Base-by-base conservation (phyloP, 2,113 vertebrate genomes). In the Forbesichthys agassizii region DNA sequence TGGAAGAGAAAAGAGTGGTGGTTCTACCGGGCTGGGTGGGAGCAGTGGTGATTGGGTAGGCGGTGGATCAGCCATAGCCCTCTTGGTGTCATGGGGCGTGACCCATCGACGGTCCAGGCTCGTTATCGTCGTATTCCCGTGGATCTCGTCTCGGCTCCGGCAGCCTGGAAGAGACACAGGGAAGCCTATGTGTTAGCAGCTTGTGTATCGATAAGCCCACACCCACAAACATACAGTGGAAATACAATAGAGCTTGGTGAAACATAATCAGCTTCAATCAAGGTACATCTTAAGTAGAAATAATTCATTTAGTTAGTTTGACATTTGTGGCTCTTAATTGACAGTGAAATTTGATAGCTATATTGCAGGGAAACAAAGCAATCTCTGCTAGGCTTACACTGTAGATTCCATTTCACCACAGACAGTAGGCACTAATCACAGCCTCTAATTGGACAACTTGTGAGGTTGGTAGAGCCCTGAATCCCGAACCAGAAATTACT, bases 51-150 rank as follows among this genome's bases (percentile, higher is more conserved):
- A 67, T 78, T 63, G 72, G 84, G 67, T 79, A 74, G 66, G 66
- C 57, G 48, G 59, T 1, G 0, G 47, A 48, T 59, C 47, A 64
- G 66, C 11, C 66, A 12, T 10, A 8, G 46, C 11, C 53, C 47
- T 33, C 69, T 48, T 68, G 68, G 9, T 33, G 59, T 93, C 85
- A 94, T 7, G 93, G 93, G 60, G 88, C 88, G 53, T 92, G 87
- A 59, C 88, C 91, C 88, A 90, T 90, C 59, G 84, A 88, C 0
- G 85, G 82, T 56, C 87, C 87, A 0, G 82, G 78, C 62, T 86
- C 88, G n/a, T 83, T 78, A 66, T 92, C 90, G 6, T 84, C 84
- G 20, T 88, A 83, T 73, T 89, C 87, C 6, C 54, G 78, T 1
- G 64, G 88, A 73, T 84, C 79, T 36, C 82, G 84, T 68, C 89